These are phyloP conservation scores for Desoria tigrina DNA, from an alignment of 2,888 invertebrate genomes.

Conservation along the genomic window DNA sequence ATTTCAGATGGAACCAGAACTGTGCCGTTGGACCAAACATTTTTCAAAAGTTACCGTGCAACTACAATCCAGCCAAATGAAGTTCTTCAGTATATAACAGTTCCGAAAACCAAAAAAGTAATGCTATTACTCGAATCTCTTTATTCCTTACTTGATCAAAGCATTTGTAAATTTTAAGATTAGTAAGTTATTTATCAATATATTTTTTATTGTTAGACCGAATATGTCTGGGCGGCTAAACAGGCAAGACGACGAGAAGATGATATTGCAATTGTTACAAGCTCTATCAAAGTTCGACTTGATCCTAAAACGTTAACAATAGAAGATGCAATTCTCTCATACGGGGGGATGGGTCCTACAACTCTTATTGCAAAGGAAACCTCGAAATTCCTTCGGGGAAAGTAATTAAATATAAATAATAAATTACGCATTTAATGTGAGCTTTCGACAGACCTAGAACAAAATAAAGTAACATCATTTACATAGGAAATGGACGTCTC, in stretches of 20 bases:
- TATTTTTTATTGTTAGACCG: slow-evolving; percentile 58
- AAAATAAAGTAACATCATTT: neutral
- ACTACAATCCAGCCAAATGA: slow-evolving; percentile 74
- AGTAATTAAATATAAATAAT: slow-evolving; percentile 56
- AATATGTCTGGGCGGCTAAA: slow-evolving; percentile 82
- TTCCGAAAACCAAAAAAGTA: slow-evolving; percentile 70
- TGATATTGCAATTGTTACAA: slow-evolving; percentile 93
- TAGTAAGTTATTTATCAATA: neutral
- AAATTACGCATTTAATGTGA: neutral
- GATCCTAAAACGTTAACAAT: slow-evolving; percentile 61
- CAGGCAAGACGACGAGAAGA: slow-evolving; percentile 90
- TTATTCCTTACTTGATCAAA: no score
- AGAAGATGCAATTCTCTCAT: slow-evolving; percentile 70
- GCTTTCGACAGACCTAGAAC: neutral
- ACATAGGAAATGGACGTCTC: slow-evolving; percentile 65
- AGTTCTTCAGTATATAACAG: slow-evolving; percentile 73
- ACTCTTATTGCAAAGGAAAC: slow-evolving; percentile 74
- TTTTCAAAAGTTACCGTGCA: slow-evolving; percentile 71
- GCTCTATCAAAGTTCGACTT: slow-evolving; percentile 70
- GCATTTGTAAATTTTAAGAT: neutral
- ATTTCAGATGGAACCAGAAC: neutral
- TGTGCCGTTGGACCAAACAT: neutral
- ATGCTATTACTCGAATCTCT: neutral
- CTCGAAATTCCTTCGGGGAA: slow-evolving; percentile 63
- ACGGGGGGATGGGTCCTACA: slow-evolving; percentile 89